These are phyloP conservation scores for Horisme vitalbata DNA, from an alignment of 2,888 invertebrate genomes.

Conservation along the genomic window DNA sequence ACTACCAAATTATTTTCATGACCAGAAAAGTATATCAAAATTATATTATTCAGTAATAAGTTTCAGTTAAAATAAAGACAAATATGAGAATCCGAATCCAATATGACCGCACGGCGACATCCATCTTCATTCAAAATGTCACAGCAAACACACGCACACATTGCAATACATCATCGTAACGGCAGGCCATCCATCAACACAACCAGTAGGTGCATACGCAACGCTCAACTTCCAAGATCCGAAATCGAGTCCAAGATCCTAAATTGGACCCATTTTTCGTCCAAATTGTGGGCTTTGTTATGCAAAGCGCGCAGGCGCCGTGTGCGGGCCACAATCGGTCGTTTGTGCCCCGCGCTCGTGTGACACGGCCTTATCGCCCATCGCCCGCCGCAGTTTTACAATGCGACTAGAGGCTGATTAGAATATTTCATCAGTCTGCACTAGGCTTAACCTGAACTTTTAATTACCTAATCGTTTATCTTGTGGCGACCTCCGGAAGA, in stretches of 20 bases:
- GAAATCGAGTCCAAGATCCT: conserved; percentile 68
- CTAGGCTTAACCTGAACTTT: conserved; percentile 57
- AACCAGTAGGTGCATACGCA: conserved; percentile 47
- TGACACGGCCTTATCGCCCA: conserved; percentile 72
- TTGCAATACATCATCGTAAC: conserved; percentile 24
- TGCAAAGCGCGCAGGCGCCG: conserved; percentile 79
- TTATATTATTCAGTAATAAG: too few species aligned
- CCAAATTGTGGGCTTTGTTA: conserved; percentile 82
- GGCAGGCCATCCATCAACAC: conserved; percentile 27
- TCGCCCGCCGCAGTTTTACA: conserved; percentile 66
- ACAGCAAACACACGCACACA: conserved; percentile 15
- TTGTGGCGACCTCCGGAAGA: conserved; percentile 48
- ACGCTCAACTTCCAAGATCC: conserved; percentile 38
- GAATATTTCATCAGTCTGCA: conserved; percentile 75
- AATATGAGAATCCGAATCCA: too few species aligned
- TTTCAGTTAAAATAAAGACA: too few species aligned
- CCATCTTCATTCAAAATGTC: conserved; percentile 14
- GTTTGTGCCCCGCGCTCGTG: conserved; percentile 66
- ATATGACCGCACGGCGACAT: background rate
- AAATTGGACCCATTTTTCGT: conserved; percentile 78
- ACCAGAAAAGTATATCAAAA: too few species aligned
- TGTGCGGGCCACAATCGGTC: conserved; percentile 77
- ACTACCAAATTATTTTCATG: too few species aligned
- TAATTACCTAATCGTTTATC: conserved; percentile 57
- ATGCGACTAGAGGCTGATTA: conserved; percentile 74